Evolutionary conservation across 2,113 vertebrate genomes (phyloP).

Genomic region (Corapipo altera): DNA sequence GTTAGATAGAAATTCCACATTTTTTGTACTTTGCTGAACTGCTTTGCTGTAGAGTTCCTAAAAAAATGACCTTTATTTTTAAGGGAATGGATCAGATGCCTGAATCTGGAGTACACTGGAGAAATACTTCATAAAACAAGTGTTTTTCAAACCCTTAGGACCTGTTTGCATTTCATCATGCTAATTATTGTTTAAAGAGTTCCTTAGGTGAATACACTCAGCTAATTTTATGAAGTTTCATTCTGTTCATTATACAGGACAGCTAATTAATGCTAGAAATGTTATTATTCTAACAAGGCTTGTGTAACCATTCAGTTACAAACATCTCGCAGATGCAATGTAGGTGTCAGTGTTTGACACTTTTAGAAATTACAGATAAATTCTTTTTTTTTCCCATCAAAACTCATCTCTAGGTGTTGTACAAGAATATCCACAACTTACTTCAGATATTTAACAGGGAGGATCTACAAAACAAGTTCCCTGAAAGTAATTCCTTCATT

Average conservation of each 20-base stretch:
- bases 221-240: conserved; percentile 50
- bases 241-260: conserved; percentile 58
- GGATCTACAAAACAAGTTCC: conserved; percentile 18
- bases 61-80: conserved; percentile 61
- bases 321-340: conserved; percentile 11
- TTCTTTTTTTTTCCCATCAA: not conserved
- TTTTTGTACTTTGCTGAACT: conserved; percentile 24
- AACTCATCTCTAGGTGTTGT: conserved; percentile 16
- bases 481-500: conserved; percentile 36
- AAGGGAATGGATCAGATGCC: conserved; percentile 28
- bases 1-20: not conserved
- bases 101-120: not conserved
- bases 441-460: conserved; percentile 56
- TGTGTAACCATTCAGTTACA: conserved; percentile 26
- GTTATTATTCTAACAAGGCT: conserved; percentile 43
- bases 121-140: conserved; percentile 43
- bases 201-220: conserved; percentile 53
- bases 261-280: conserved; percentile 67
- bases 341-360: conserved; percentile 60
- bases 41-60: conserved; percentile 13
- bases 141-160: conserved; percentile 53
- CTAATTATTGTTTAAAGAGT: conserved; percentile 64
- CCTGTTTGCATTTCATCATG: conserved; percentile 56
- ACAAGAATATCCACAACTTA: not conserved
- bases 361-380: conserved; percentile 18